Evolutionary conservation across 2,888 invertebrate species (phyloP), one percentile per base, ranked within the genome.

Genomic region (Tuta absoluta): DNA sequence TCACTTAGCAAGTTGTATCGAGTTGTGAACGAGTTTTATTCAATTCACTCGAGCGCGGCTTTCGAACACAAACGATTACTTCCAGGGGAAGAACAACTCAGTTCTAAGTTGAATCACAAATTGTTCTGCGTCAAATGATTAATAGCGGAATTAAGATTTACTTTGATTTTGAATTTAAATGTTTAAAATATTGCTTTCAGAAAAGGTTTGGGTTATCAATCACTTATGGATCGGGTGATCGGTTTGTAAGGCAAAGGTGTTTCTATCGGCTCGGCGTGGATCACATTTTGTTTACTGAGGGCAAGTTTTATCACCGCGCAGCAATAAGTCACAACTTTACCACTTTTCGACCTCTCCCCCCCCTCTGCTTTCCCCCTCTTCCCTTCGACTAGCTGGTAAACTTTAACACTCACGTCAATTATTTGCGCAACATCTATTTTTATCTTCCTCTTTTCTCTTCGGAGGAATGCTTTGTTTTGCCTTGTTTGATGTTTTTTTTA

Each of bases 341-440:
- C 69, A 72, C 69, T 72, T 73, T 70, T 64, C 63, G 38, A 58
- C 58, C 58, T 48, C 62, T 59, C 51, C 28, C 24, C 23, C 28
- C 38, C 51, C 14, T 51, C 48, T 33, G 23, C 33, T 49, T n/a
- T 1, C 33, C 56, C 28, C 10, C 33, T 19, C 51, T 12, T 53
- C 23, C 23, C 51, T 17, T 12, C 51, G 10, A 53, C 56, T 56
- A 17, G 37, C 45, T 51, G 69, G 65, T 53, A 61, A 77, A 79
- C 73, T 79, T 77, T 72, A 75, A 75, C 76, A 71, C 69, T 68
- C 72, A 66, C 71, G 73, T 72, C 77, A 79, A 80, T 84, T 79
- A 80, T 78, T 77, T 73, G 69, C 72, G 75, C 73, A 69, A 76
- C 79, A 76, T 79, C 73, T 77, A 79, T 77, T 79, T 75, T 76